These are phyloP conservation scores for Syngnathus scovelli DNA, from an alignment of 2,113 vertebrate species.

Conservation along the genomic window DNA sequence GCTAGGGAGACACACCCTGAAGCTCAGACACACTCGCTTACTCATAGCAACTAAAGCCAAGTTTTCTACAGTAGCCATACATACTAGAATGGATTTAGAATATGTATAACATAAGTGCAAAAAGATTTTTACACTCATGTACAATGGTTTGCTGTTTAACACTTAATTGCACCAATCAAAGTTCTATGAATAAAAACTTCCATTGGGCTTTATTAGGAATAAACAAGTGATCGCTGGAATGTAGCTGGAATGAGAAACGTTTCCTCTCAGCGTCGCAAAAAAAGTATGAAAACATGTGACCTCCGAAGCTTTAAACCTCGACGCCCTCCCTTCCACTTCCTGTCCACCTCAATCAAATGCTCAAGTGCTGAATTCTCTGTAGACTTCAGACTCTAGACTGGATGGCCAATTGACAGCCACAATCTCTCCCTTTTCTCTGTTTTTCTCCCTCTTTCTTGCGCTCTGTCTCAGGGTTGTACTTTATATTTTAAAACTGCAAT, in stretches of 20 bases:
- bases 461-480: too few species aligned
- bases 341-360: slow-evolving; percentile 13
- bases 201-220: background rate
- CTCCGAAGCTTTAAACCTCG: slow-evolving; percentile 14
- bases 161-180: background rate
- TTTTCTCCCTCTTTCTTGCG: too few species aligned
- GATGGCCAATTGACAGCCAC: too few species aligned
- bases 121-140: background rate
- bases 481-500: too few species aligned
- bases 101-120: background rate
- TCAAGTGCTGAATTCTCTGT: background rate
- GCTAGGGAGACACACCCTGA: slow-evolving; percentile 49
- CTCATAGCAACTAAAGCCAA: slow-evolving; percentile 32
- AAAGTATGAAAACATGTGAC: slow-evolving; percentile 25
- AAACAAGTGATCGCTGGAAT: slow-evolving; percentile 27
- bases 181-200: background rate
- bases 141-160: background rate
- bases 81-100: slow-evolving; percentile 20
- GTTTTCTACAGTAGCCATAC: slow-evolving; percentile 35
- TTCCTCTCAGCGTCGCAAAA: slow-evolving; percentile 35
- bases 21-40: slow-evolving; percentile 21
- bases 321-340: slow-evolving; percentile 14
- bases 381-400: background rate
- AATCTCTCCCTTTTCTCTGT: too few species aligned
- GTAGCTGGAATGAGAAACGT: slow-evolving; percentile 40